These are phyloP conservation scores for Malurus splendens DNA, from an alignment of 2,797 vertebrate species.

Conservation along the genomic window DNA sequence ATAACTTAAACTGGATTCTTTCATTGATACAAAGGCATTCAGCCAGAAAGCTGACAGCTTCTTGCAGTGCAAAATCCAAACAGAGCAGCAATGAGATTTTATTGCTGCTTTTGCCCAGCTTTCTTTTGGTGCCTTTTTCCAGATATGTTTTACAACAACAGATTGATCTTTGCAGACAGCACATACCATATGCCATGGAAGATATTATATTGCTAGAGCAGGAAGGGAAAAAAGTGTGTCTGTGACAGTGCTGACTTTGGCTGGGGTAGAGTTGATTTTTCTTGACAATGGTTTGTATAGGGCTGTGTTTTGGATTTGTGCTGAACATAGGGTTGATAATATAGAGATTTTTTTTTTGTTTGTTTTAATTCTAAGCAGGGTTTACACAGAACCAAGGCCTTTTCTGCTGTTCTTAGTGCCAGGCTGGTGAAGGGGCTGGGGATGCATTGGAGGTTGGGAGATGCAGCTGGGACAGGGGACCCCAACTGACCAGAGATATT, in stretches of 20 bases:
- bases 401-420: rapidly evolving
- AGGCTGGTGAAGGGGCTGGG: not conserved
- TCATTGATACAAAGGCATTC: not conserved
- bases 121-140: not conserved
- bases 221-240: not conserved
- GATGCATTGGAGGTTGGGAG: not conserved
- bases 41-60: not conserved
- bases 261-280: not conserved
- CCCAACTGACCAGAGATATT: rapidly evolving
- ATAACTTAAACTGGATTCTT: not conserved
- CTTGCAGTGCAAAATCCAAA: not conserved
- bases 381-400: not conserved
- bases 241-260: not conserved
- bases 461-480: not conserved
- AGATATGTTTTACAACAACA: not conserved
- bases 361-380: not conserved
- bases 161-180: not conserved
- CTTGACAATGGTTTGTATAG: not conserved
- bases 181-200: not conserved
- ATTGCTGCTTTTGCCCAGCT: not conserved
- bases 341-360: not conserved
- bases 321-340: not conserved
- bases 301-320: not conserved
- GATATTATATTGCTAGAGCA: not conserved
- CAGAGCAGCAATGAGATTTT: not conserved